These are phyloP conservation scores for Boulengeromyrus knoepffleri DNA, from an alignment of 2,113 vertebrate species.

Conservation along the genomic window DNA sequence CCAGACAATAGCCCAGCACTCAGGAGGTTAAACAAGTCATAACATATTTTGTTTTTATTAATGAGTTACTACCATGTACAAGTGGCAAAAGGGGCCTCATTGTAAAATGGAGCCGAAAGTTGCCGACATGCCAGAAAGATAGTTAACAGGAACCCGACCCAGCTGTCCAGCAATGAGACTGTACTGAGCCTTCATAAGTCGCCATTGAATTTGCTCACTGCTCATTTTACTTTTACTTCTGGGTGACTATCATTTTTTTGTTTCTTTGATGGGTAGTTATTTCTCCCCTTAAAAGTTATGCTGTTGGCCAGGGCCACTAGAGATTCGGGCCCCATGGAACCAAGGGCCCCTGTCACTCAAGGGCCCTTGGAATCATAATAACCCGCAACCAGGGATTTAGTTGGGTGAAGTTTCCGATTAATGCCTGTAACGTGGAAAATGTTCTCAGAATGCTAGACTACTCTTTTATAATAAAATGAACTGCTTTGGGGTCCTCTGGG, in stretches of 20 bases:
- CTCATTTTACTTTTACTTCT: neutral
- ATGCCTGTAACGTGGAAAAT: neutral
- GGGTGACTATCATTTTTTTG: neutral
- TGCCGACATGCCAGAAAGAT: too few species aligned
- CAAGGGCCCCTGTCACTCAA: too few species aligned
- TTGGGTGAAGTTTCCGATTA: neutral
- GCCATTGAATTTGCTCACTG: neutral
- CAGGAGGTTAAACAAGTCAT: too few species aligned
- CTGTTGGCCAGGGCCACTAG: neutral
- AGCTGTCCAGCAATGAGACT: neutral
- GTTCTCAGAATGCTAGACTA: neutral
- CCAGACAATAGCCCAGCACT: too few species aligned
- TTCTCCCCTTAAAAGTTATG: neutral
- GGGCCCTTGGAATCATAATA: too few species aligned
- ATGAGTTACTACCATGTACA: too few species aligned
- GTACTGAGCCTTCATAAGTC: neutral
- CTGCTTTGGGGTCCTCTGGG: neutral
- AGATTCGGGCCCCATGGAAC: neutral
- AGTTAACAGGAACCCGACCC: neutral
- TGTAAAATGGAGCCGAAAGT: too few species aligned
- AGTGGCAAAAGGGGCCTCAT: too few species aligned
- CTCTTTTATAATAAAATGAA: neutral
- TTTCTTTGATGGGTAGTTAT: neutral
- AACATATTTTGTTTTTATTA: too few species aligned
- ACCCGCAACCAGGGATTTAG: neutral